Conservation (phyloP, 2,888 invertebrate genomes). For the Cistogaster globosa region DNA sequence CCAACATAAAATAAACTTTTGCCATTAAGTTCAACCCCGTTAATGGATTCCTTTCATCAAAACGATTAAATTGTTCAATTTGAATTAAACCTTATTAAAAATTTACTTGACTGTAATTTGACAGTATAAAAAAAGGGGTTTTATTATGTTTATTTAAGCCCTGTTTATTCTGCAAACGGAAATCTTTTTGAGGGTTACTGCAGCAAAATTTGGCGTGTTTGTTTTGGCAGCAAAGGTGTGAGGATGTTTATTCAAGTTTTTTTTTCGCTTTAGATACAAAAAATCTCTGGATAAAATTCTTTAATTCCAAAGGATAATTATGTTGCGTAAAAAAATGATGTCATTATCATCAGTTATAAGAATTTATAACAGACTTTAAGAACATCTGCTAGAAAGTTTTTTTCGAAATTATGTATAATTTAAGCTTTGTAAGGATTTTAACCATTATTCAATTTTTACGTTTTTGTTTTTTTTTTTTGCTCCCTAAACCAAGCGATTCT, state of each 20-base stretch:
- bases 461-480: no score
- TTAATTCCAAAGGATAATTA: slow-evolving; percentile 59
- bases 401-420: not conserved
- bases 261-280: not conserved
- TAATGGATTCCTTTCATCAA: slow-evolving; percentile 53
- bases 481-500: no score
- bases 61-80: slow-evolving; percentile 69
- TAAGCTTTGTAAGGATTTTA: not conserved
- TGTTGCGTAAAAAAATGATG: slow-evolving; percentile 25
- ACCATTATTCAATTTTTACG: no score
- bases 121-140: slow-evolving; percentile 22
- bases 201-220: slow-evolving; percentile 37
- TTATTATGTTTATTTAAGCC: slow-evolving; percentile 61
- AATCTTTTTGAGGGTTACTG: slow-evolving; percentile 41
- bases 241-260: slow-evolving; percentile 50
- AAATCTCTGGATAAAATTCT: slow-evolving; percentile 42
- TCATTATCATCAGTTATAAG: no score
- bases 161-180: slow-evolving; percentile 37
- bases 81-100: slow-evolving; percentile 53
- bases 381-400: slow-evolving; percentile 3
- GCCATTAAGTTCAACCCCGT: slow-evolving; percentile 46
- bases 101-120: slow-evolving; percentile 28
- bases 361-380: not conserved
- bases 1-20: slow-evolving; percentile 24
- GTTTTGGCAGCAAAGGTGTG: slow-evolving; percentile 44